Evolutionary conservation across 2,888 invertebrate genomes (phyloP), one percentile per base, ranked within the genome.

Genomic region (Cantharis lateralis): DNA sequence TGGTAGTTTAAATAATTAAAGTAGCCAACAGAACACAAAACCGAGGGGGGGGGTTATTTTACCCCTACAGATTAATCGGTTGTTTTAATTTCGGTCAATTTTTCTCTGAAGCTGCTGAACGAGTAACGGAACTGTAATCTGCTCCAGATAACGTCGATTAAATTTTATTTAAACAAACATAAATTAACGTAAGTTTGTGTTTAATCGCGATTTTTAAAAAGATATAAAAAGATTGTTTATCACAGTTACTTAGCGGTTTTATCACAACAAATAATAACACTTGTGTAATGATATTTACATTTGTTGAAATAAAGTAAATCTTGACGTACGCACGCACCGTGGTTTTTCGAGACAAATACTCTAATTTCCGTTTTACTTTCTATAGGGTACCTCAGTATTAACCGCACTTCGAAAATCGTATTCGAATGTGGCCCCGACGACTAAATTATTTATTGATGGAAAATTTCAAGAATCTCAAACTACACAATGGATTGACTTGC

Each of bases 371-470:
- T n/a, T 48, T 48, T n/a, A 63, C 11, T 20, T 70, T 70, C n/a
- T 71, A n/a, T n/a, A 77, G 77, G 71, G 64, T 24, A 62, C 70
- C 15, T 69, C 79, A 63, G 28, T 69, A 62, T 64, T 78, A 68
- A 75, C 66, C 61, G 63, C 75, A 48, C 68, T 79, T 18, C 70
- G 71, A n/a, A 77, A 75, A 68, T 20, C 75, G 4, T 79, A 79
- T 80, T 87, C 87, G 9, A 87, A 87, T 87, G 86, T 91, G 28
- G 88, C 90, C 10, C 92, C 91, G 3, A 94, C 94, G 7, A 97
- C 97, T 18, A 98, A 99, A 89, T 92, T 98, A 78, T 99, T 96
- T 89, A 96, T 99, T 83, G 94, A 99, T 91, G 98, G 98, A 74
- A 93, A 98, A 88, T 95, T 96, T 89, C 91, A 94, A 18, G 98